Evolutionary conservation across 2,797 vertebrate species (phyloP), one percentile per base, ranked within the genome.

Genomic region (Balearica regulorum): DNA sequence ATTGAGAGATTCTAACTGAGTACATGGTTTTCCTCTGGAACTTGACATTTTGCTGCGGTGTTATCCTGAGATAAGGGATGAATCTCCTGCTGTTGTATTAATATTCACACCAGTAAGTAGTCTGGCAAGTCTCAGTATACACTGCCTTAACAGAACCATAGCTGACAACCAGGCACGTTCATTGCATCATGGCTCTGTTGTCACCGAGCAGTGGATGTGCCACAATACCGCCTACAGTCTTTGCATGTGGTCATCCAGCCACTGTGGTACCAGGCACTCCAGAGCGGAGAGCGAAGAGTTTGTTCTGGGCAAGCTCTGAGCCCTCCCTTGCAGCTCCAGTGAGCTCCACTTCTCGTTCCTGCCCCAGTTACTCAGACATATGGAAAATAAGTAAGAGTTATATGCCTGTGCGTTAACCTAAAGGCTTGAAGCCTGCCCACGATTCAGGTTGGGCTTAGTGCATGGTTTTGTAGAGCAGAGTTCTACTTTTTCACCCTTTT

Each of bases 291-390:
- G 28, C 25, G 21, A 11, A 12, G 16, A 33, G 39, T 35, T 68
- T 0, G 2, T n/a, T 55, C 46, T 70, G 17, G 35, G 31, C 6
- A 4, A 24, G 72, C 72, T 33, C 55, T 11, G 16, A 37, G 60
- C 49, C 49, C 55, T 57, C 1, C 1, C 49, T 11, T 1, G 7
- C 2, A 3, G 65, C n/a, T 53, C 68, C 20, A 26, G 2, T 28
- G 49, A 70, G 10, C 18, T 37, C 54, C 29, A 9, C n/a, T 48
- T 24, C 35, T 69, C 11, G 6, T 14, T 57, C n/a, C 73, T 31
- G 58, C 29, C 26, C 29, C 31, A 1, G 37, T 46, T 46, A 29
- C 15, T 28, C 31, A 57, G 53, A 16, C 24, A 24, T 20, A 29
- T 76, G 39, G 58, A 61, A 61, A 62, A 43, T 12, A 55, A 44